phyloP scores from a whole-genome alignment of 1,140 invertebrate species.

The Carposina sasakii region DNA sequence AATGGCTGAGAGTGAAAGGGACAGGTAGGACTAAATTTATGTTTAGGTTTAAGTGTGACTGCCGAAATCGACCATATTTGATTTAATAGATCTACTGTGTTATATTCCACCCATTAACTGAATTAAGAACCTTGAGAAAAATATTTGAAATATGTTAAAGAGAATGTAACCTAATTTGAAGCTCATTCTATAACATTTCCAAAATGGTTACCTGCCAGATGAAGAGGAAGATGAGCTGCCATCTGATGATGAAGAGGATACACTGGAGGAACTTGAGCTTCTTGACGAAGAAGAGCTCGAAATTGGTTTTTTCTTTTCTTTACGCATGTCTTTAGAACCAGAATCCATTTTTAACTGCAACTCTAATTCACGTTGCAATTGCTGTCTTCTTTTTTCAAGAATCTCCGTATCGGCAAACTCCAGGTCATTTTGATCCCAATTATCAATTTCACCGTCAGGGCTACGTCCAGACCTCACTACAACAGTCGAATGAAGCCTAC shows the following conservation, averaged over 20 bases:
- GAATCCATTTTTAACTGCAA: constrained; percentile 81
- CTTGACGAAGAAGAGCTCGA: constrained; percentile 80
- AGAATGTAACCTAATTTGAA: no score
- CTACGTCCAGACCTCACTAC: constrained; percentile 76
- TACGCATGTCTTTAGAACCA: constrained; percentile 73
- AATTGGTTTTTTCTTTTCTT: constrained; percentile 79
- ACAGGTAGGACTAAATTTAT: no score
- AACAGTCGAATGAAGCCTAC: constrained; percentile 77
- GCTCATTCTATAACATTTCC: no score
- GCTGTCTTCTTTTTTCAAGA: constrained; percentile 82
- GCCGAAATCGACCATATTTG: no score
- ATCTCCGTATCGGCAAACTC: constrained; percentile 89
- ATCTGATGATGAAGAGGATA: constrained; percentile 75
- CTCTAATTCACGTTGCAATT: constrained; percentile 84
- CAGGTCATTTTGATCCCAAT: constrained; percentile 84
- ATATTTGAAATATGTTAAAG: no score
- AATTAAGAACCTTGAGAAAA: no score
- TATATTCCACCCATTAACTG: no score
- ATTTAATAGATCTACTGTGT: no score
- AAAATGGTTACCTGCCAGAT: constrained; percentile 50
- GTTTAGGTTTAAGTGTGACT: no score
- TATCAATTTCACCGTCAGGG: constrained; percentile 80
- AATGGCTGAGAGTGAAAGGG: no score
- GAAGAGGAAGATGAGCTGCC: constrained; percentile 76
- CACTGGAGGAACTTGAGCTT: constrained; percentile 76